phyloP scores from a whole-genome alignment of 2,113 vertebrate genomes.

The Tachysurus fulvidraco region DNA sequence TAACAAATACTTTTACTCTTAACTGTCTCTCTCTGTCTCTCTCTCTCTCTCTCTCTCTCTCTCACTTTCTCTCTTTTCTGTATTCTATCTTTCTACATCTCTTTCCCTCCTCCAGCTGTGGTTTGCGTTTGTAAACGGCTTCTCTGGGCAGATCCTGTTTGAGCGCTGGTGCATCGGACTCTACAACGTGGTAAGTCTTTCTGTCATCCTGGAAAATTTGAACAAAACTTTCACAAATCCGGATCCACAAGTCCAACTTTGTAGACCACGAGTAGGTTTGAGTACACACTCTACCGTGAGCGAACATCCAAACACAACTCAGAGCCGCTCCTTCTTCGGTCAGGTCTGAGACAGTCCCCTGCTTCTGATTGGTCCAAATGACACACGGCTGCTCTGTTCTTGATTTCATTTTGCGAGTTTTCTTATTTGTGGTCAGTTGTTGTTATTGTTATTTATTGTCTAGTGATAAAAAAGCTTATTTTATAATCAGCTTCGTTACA shows the following conservation, averaged over 20 bases:
- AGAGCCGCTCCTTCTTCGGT: neutral
- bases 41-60: conserved; percentile 60
- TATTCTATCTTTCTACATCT: conserved; percentile 64
- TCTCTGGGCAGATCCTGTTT: conserved; percentile 99
- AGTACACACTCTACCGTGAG: neutral
- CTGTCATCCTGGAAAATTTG: neutral
- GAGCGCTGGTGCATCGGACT: conserved; percentile 98
- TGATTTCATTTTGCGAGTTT: neutral
- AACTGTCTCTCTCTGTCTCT: neutral
- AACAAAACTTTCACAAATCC: neutral
- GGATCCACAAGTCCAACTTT: neutral
- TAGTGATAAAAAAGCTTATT: neutral
- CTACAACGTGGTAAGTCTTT: conserved; percentile 94
- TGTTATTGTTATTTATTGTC: neutral
- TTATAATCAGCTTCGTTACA: neutral
- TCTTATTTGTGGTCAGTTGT: too few species aligned
- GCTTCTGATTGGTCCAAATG: neutral
- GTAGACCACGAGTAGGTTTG: neutral
- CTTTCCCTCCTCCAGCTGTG: conserved; percentile 86
- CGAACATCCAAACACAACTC: neutral
- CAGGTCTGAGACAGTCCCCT: neutral
- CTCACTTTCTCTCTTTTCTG: conserved; percentile 57
- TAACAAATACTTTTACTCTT: conserved; percentile 46
- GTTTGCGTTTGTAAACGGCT: conserved; percentile 98
- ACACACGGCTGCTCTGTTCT: neutral